These are phyloP conservation scores for Ictalurus punctatus DNA, from an alignment of 2,113 vertebrate species.

Conservation along the genomic window DNA sequence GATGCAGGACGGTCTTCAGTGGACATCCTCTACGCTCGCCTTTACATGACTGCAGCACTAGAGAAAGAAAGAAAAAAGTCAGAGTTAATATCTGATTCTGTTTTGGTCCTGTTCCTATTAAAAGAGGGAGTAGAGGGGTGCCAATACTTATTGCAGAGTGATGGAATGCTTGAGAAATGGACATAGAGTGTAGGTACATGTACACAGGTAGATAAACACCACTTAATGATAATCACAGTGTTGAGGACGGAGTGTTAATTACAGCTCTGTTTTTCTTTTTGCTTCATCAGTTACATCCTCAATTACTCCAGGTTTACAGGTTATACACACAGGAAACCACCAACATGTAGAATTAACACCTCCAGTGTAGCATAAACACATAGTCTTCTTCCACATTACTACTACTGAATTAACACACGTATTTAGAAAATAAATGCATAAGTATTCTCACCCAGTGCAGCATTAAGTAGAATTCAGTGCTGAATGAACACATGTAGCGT, in stretches of 20 bases:
- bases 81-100: background rate
- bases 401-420: background rate
- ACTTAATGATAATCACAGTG: background rate
- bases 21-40: background rate
- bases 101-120: background rate
- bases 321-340: background rate
- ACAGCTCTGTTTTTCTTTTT: background rate
- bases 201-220: background rate
- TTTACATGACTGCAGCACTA: constrained; percentile 22
- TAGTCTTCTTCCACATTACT: background rate
- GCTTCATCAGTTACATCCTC: background rate
- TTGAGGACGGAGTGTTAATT: background rate
- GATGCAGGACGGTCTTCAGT: background rate
- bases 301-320: background rate
- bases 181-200: background rate
- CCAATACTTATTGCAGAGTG: background rate
- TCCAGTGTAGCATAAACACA: background rate
- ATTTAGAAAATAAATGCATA: background rate
- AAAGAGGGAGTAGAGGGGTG: background rate
- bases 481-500: background rate
- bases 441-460: background rate
- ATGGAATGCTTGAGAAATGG: background rate
- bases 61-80: background rate
- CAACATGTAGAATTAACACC: background rate
- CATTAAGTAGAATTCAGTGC: background rate